These are phyloP conservation scores for Tanytarsus gracilentus DNA, from an alignment of 2,888 invertebrate species.

Conservation along the genomic window DNA sequence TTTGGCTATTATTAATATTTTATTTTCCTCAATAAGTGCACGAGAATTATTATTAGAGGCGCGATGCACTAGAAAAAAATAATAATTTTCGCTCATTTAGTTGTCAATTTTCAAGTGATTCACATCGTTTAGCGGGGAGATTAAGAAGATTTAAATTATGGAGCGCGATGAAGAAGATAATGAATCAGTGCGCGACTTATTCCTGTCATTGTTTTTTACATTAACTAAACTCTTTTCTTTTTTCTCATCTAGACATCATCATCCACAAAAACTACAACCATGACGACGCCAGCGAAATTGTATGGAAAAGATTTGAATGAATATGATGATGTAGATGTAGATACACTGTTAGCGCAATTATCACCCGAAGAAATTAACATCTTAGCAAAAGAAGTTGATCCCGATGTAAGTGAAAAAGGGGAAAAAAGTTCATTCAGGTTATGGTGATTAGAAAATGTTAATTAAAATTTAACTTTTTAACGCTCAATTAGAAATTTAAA, in stretches of 20 bases:
- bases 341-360: conserved; percentile 85
- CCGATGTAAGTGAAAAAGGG: conserved; percentile 72
- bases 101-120: neutral
- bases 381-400: conserved; percentile 97
- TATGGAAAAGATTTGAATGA: conserved; percentile 83
- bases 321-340: conserved; percentile 93
- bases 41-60: conserved; percentile 4
- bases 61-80: neutral
- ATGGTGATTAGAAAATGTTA: neutral
- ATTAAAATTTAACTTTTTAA: neutral
- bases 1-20: no score
- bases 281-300: conserved; percentile 82
- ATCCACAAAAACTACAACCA: conserved; percentile 77
- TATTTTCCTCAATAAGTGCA: neutral
- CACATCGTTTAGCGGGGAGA: neutral
- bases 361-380: conserved; percentile 94
- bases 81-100: neutral
- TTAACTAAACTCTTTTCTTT: conserved; percentile 31
- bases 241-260: conserved; percentile 73
- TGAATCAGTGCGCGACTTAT: neutral
- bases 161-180: conserved; percentile 4
- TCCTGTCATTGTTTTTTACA: neutral
- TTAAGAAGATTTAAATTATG: neutral
- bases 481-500: neutral
- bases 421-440: neutral